Evolutionary conservation across 2,113 vertebrate genomes (phyloP).

Genomic region (Hippolais icterina): DNA sequence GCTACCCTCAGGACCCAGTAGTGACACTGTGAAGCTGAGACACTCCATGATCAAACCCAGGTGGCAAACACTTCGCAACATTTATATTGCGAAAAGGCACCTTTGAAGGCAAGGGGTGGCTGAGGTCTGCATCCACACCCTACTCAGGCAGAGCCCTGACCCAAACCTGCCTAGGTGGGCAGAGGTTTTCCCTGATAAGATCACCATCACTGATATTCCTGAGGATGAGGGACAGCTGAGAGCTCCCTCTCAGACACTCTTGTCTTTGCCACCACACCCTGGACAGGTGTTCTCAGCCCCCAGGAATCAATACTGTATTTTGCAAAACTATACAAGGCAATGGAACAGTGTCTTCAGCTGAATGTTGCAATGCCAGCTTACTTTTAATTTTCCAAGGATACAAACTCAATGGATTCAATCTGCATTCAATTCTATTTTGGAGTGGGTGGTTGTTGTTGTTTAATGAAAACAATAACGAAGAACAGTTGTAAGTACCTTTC

Average conservation of each 20-base stretch:
- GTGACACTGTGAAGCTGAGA: not conserved
- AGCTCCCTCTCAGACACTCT: not conserved
- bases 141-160: not conserved
- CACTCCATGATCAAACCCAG: not conserved
- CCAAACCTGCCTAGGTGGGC: fast-evolving
- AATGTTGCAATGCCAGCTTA: not conserved
- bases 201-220: not conserved
- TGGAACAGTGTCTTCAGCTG: not conserved
- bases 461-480: not conserved
- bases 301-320: not conserved
- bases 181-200: not conserved
- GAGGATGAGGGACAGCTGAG: not conserved
- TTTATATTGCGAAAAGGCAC: not conserved
- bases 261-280: not conserved
- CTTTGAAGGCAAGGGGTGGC: not conserved
- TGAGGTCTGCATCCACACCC: not conserved
- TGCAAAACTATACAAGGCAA: not conserved
- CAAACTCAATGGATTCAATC: not conserved
- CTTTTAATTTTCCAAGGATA: not conserved
- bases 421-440: not conserved
- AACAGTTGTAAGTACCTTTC: not conserved
- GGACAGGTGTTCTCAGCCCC: not conserved
- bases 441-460: not conserved
- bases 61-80: not conserved
- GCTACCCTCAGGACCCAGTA: not conserved